Evolutionary conservation across 2,113 vertebrate species (phyloP), one percentile per base, ranked within the genome.

Genomic region (Telmatochromis sp.): DNA sequence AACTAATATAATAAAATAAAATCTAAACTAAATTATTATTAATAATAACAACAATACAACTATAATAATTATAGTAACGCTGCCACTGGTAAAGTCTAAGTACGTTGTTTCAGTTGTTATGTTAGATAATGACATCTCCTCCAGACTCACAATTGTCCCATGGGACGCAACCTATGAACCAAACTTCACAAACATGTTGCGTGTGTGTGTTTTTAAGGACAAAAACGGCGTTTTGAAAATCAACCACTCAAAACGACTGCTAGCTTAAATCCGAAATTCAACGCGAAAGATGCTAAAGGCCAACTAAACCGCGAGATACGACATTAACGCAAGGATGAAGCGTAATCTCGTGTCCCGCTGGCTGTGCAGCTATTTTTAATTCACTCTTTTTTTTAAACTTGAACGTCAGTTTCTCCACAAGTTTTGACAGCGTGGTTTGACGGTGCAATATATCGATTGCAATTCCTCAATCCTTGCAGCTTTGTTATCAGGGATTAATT

Each of bases 401-500:
- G 0, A 45, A 26, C 26, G 6, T 9, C 3, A 3, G 11, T 37
- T 58, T 71, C 12, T 81, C 17, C 9, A 2, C 73, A 82, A 58
- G 28, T 88, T 87, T 85, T 15, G 37, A 47, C 54, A 75, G 42
- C 23, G 17, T 79, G n/a, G 95, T 90, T 94, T 94, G 93, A 96
- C 96, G 53, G 91, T 95, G 92, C 94, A 88, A 90, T 86, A 58
- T 87, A 96, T 97, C 96, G 96, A 97, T 96, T 97, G 93, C 91
- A 91, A 94, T 91, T 90, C 95, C 94, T 96, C 94, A 80, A 95
- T 96, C 93, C 92, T 94, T 85, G 91, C 15, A 91, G 87, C 86
- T 82, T 89, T 82, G 89, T 89, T 95, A 96, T 97, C 97, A 86
- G 97, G 96, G 97, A 97, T 97, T 94, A 97, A 97, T 94, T 97